These are phyloP conservation scores for Dendrocincla fuliginosa DNA, from an alignment of 2,797 vertebrate genomes.

Conservation along the genomic window DNA sequence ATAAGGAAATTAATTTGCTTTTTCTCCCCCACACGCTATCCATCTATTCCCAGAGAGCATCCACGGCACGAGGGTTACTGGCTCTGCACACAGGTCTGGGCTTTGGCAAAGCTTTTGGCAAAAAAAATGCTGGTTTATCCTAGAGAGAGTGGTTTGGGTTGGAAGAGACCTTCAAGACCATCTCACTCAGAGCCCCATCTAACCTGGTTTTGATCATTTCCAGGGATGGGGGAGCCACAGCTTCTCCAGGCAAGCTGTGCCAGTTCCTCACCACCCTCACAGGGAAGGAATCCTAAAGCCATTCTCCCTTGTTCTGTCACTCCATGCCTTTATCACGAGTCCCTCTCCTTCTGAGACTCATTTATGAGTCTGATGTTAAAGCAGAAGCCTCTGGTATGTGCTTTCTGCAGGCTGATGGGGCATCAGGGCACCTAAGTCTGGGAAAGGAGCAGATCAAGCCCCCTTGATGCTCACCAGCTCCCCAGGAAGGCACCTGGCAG, in stretches of 20 bases:
- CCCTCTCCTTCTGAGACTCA: neutral
- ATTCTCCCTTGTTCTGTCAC: neutral
- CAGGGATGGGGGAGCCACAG: neutral
- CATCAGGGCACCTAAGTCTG: neutral
- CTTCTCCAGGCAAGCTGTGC: neutral
- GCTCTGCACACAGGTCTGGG: neutral
- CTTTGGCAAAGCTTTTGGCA: neutral
- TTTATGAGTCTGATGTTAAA: neutral
- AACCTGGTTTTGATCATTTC: neutral
- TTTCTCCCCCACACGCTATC: neutral
- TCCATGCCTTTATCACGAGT: neutral
- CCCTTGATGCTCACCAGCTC: neutral
- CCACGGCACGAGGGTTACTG: fast-evolving
- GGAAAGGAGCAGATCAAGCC: neutral
- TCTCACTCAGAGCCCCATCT: neutral
- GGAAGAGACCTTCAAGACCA: neutral
- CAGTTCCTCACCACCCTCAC: fast-evolving
- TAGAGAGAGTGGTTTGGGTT: neutral
- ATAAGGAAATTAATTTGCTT: neutral
- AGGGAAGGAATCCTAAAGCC: neutral
- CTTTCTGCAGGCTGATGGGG: neutral
- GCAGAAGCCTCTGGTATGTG: neutral
- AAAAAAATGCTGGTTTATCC: neutral
- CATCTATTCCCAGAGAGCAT: neutral
- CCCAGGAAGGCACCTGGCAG: neutral